Evolutionary conservation across 2,888 invertebrate genomes (phyloP), one percentile per base, ranked within the genome.

Genomic region (Temnothorax rugatulus): DNA sequence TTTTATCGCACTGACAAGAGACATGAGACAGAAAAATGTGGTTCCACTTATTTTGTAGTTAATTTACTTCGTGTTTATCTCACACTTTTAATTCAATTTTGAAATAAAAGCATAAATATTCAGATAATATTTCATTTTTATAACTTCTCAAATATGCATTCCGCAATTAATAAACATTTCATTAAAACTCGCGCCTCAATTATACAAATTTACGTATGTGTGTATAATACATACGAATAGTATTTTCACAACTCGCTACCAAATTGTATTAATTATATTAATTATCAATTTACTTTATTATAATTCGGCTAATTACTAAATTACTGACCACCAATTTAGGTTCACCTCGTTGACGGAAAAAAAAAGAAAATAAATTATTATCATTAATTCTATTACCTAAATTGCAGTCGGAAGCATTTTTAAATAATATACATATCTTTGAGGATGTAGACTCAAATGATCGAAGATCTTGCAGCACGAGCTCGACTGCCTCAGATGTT

Each of bases 401-500:
- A 75, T 13, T 34, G 75, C 50, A 13, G 7, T 25, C 34, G 34
- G 21, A 21, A 38, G 18, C 18, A 50, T 64, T 59, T 21, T 18
- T 15, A 64, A 11, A 63, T 15, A 13, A n/a, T 13, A 25, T 13
- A 13, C n/a, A 74, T n/a, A 29, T 75, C 41, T 25, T 44, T 57
- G 21, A 71, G 21, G 21, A 44, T 64, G 29, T 25, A 38, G 47
- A 21, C 44, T 44, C 29, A 41, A 29, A 69, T 59, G 73, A 81
- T 73, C 25, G 73, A 59, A 59, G 8, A 29, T 25, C 69, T 68
- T 25, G 52, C 41, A 18, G 57, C 57, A 41, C 71, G 59, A 44
- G 29, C 57, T 47, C 57, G 57, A n/a, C 44, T 52, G 41, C 9
- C 57, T 69, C 57, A 47, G 18, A 81, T 81, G 79, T 81, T 81